Base-by-base conservation (phyloP, 2,888 invertebrate genomes). In the Megamerina dolium region DNA sequence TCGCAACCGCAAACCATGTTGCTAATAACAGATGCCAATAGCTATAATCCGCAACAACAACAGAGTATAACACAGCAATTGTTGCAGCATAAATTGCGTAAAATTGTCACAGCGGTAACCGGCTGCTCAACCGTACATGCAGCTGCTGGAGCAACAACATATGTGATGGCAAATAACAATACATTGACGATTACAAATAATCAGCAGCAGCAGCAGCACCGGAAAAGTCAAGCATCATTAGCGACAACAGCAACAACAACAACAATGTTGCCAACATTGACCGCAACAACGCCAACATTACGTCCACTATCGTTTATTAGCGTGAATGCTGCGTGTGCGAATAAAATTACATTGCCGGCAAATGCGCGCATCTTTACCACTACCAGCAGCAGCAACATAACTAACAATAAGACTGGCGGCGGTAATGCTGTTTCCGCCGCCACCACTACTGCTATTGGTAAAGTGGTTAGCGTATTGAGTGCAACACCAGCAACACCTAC, bases 241-340 rank as follows among this genome's bases (percentile, higher is more conserved):
- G 34, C 16, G 42, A 29, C 31, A 37, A 17, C 35, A 39, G 19
- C 21, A 31, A 19, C 17, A 17, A 35, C 27, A 45, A 21, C 36
- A 42, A 17, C 34, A 21, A 35, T 16, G 26, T 27, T 27, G 32
- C 16, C 31, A 19, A 10, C 37, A 18, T 36, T 36, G 3, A 41
- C 49, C 26, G 21, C 48, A 17, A 34, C 41, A 27, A 37, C 47
- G 9, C 42, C 57, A 4, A 57, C 59, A n/a, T 45, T 64, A 37
- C 61, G 65, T 26, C 66, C 65, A 8, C 48, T 65, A 41, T 67
- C 67, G 31, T 63, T 66, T 40, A 64, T 65, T 16, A 67, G 66
- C 48, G 60, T 63, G 27, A 63, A 64, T 50, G 53, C n/a, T n/a
- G n/a, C 44, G 1, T 39, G 47, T 26, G n/a, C n/a, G n/a, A 63